Percentiles rank a stretch among this genome's conserved stretches.
Evolutionary conservation across 2,888 invertebrate genomes (phyloP).

Genomic region (Diogma glabrata): DNA sequence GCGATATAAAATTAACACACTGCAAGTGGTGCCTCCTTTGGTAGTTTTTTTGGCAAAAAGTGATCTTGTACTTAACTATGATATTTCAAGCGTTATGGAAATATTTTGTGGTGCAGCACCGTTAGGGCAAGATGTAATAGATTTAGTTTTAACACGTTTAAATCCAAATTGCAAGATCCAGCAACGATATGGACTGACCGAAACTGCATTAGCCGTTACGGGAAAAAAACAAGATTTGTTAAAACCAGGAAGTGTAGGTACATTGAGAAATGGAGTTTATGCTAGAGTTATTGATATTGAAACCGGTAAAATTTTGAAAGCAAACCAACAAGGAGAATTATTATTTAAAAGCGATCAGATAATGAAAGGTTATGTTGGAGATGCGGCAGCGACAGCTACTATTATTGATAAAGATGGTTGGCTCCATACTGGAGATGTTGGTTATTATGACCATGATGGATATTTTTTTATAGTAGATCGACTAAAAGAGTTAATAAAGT

Average conservation of each 20-base stretch:
- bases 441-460: constrained; percentile 65
- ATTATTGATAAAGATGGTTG: constrained; percentile 63
- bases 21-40: constrained; percentile 71
- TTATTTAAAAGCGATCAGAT: constrained; percentile 70
- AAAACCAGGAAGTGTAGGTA: constrained; percentile 55
- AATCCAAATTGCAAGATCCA: constrained; percentile 39
- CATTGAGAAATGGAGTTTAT: constrained; percentile 49
- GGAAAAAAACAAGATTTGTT: constrained; percentile 31
- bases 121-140: constrained; percentile 57
- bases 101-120: constrained; percentile 76
- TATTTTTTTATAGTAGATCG: constrained; percentile 74
- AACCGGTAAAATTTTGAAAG: constrained; percentile 43
- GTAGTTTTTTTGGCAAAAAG: constrained; percentile 73
- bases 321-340: constrained; percentile 64
- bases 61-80: constrained; percentile 62
- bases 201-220: constrained; percentile 51
- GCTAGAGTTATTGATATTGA: constrained; percentile 53
- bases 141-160: constrained; percentile 36
- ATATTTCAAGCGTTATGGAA: constrained; percentile 57
- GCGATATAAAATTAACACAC: constrained; percentile 46
- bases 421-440: constrained; percentile 70
- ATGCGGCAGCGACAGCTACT: constrained; percentile 50
- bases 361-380: constrained; percentile 76
- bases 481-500: constrained; percentile 82
- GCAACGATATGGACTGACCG: constrained; percentile 73